Evolutionary conservation across 2,797 vertebrate genomes (phyloP).

Genomic region (Cyprinella venusta): DNA sequence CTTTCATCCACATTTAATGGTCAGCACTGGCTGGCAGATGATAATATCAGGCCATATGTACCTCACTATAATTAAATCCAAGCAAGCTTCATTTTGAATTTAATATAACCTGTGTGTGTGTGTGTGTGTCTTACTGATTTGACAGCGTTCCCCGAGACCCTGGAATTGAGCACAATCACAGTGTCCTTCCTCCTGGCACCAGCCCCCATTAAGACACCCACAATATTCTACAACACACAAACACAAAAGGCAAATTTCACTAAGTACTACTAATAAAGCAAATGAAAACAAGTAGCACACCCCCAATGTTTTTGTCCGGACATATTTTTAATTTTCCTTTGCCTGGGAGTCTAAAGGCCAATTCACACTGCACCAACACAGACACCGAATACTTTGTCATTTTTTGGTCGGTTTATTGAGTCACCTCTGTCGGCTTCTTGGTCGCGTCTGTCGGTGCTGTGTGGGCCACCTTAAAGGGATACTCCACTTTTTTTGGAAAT

Average conservation of each 20-base stretch:
- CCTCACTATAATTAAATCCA: constrained; percentile 33
- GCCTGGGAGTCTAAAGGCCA: neutral
- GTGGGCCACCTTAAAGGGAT: neutral
- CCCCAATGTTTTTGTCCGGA: neutral
- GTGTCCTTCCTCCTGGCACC: constrained; percentile 89
- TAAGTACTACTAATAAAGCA: neutral
- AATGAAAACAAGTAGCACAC: neutral
- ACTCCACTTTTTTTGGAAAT: too few species aligned
- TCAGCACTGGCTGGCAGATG: constrained; percentile 31
- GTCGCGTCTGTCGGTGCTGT: neutral
- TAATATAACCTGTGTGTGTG: constrained; percentile 2
- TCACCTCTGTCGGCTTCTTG: neutral
- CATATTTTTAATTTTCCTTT: neutral
- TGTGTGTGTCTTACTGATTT: constrained; percentile 88
- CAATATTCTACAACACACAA: constrained; percentile 84
- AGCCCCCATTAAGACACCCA: constrained; percentile 95
- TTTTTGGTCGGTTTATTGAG: neutral
- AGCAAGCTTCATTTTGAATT: constrained; percentile 3
- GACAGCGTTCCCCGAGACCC: constrained; percentile 93
- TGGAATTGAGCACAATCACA: constrained; percentile 98
- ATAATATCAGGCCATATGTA: constrained; percentile 15
- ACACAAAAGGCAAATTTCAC: constrained; percentile 17
- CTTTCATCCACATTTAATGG: constrained; percentile 32
- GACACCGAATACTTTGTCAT: neutral
- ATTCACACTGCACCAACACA: neutral